phyloP scores from a whole-genome alignment of 2,797 vertebrate species.

The Tenualosa thibaudeaui region DNA sequence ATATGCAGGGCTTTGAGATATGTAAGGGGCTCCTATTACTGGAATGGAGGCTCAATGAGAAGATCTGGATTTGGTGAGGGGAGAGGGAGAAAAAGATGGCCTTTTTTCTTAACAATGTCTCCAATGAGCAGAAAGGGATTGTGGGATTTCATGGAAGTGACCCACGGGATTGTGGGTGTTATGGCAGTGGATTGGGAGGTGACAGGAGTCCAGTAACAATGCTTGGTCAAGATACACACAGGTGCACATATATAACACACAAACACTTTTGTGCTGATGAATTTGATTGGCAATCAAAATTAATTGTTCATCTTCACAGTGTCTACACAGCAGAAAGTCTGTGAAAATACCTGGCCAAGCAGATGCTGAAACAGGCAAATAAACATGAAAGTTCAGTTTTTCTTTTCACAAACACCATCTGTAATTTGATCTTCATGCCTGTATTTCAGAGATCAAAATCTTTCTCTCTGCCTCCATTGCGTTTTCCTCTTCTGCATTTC shows the following conservation, averaged over 20 bases:
- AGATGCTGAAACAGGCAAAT: not conserved
- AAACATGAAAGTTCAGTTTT: not conserved
- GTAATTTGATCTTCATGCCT: conserved; percentile 10
- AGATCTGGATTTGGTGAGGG: conserved; percentile 22
- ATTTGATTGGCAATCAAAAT: not conserved
- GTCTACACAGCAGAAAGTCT: not conserved
- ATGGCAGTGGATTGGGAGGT: not conserved
- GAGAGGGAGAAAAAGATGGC: conserved; percentile 6
- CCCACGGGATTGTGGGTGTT: not conserved
- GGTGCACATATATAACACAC: not conserved
- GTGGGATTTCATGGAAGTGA: conserved; percentile 14
- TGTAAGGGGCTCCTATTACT: conserved; percentile 38
- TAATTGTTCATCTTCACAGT: not conserved
- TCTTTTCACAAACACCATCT: not conserved
- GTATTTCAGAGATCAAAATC: not conserved
- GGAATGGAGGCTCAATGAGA: conserved; percentile 32
- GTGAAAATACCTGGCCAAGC: not conserved
- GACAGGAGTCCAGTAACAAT: not conserved
- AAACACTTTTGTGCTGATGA: not conserved
- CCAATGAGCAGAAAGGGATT: conserved; percentile 34
- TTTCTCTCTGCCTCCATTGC: not conserved
- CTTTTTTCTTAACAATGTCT: conserved; percentile 47
- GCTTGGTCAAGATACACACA: not conserved
- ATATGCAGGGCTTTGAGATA: conserved; percentile 36
- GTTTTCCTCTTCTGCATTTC: not conserved